Evolutionary conservation across 2,888 invertebrate genomes (phyloP), one percentile per base, ranked within the genome.

Genomic region (Marronus borbonicus): DNA sequence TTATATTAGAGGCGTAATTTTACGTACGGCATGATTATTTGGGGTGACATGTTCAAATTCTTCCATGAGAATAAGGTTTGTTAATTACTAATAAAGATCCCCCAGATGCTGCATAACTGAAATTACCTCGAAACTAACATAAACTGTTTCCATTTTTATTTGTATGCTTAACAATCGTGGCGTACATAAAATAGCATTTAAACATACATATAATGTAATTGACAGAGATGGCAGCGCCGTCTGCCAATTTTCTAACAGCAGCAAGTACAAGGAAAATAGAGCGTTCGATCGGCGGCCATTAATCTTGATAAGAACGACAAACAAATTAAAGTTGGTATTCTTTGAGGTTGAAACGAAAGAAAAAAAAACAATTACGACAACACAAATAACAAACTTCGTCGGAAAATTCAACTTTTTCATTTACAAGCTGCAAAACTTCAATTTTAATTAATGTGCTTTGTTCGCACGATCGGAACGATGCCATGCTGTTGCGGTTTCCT

Each of bases 371-470:
- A 74, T 74, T 58, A 74, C 58, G 20, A 24, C 60, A 20, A 62
- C 20, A 60, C 72, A 74, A 74, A 74, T 49, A 60, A 74, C 49
- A 44, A 72, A 74, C 20, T 28, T 44, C 17, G 12, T 24, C 44
- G 17, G 44, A 20, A 24, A 74, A 49, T 60, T 74, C 24, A 60
- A 74, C 60, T 60, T 74, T 74, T 74, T 49, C 60, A 74, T 74
- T 62, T 60, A 20, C 72, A 44, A 60, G 24, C 58, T 60, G 24
- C 72, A 39, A 20, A 60, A 44, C 60, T 74, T 60, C 49, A 74
- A 74, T 74, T 74, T 62, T 74, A 74, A 74, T 74, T 74, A 74
- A 74, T 49, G 39, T 55, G n/a, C 36, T 70, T 70, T 70, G 55
- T 70, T 70, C 55, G 70, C 36, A 55, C 31, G 55, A 58, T 58